Conservation (phyloP, 2,888 invertebrate genomes). For the Clusia tigrina region DNA sequence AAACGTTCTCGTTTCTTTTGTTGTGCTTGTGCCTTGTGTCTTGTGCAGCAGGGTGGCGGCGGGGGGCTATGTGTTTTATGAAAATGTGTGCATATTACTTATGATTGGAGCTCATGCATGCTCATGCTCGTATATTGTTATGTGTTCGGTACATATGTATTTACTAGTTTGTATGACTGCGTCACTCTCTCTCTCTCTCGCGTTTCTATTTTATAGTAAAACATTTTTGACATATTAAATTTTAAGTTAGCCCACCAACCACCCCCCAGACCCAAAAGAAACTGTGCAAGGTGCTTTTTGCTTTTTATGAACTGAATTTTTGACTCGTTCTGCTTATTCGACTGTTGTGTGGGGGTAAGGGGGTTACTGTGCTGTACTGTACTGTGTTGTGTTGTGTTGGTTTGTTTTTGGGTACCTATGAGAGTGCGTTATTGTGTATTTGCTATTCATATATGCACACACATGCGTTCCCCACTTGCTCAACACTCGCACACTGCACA, state of each 20-base stretch:
- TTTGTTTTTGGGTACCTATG: neutral
- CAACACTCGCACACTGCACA: conserved; percentile 18
- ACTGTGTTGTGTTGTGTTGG: conserved; percentile 10
- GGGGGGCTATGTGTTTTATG: neutral
- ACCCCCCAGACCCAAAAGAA: neutral
- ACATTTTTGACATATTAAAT: conserved; percentile 22
- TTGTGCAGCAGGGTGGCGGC: neutral
- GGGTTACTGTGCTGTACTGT: neutral
- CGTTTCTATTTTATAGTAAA: conserved; percentile 6
- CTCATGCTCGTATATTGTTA: neutral
- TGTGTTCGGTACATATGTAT: neutral
- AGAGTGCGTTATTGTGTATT: conserved; percentile 26
- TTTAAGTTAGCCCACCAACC: conserved; percentile 3
- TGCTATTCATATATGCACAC: conserved; percentile 56
- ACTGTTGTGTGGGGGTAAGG: neutral
- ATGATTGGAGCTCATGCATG: neutral
- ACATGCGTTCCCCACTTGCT: conserved; percentile 40
- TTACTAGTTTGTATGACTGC: neutral
- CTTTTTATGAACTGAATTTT: conserved; percentile 1
- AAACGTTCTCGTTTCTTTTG: neutral
- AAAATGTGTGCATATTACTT: neutral
- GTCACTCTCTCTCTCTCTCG: neutral
- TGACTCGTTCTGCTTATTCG: neutral
- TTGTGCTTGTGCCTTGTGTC: neutral
- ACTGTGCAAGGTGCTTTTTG: conserved; percentile 13